phyloP scores from a whole-genome alignment of 2,888 invertebrate genomes.

The Cantharis nigra region DNA sequence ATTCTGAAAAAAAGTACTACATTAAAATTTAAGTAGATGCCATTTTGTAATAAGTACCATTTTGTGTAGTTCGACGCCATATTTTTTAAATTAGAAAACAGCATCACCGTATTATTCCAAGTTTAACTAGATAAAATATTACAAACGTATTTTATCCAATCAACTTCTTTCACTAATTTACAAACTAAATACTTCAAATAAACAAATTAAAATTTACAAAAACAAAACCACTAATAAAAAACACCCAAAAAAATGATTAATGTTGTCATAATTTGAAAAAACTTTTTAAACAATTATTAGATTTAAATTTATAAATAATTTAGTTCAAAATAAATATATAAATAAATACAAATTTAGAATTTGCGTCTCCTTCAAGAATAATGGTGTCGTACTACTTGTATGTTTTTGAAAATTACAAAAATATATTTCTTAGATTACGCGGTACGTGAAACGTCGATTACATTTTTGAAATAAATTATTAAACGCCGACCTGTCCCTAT shows the following conservation, averaged over 20 bases:
- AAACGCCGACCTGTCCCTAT: background rate
- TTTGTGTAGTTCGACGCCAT: slow-evolving; percentile 47
- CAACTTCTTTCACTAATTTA: slow-evolving; percentile 2
- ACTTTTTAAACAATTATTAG: slow-evolving; percentile 42
- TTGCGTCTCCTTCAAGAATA: slow-evolving; percentile 41
- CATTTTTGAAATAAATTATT: background rate
- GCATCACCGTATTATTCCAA: slow-evolving; percentile 38
- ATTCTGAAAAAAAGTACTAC: background rate
- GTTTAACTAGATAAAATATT: background rate
- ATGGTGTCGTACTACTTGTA: slow-evolving; percentile 48
- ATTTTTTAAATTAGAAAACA: slow-evolving; percentile 33
- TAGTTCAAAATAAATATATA: slow-evolving; percentile 41
- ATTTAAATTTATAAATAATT: slow-evolving; percentile 42
- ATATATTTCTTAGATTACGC: background rate
- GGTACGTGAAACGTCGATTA: background rate
- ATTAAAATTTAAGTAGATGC: slow-evolving; percentile 43
- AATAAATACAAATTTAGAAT: slow-evolving; percentile 47
- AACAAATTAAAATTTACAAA: slow-evolving; percentile 39
- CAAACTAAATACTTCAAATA: slow-evolving; percentile 25
- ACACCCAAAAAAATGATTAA: slow-evolving; percentile 46
- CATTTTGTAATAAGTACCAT: slow-evolving; percentile 41
- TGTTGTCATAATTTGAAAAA: slow-evolving; percentile 50
- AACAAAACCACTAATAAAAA: slow-evolving; percentile 44
- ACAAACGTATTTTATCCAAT: background rate
- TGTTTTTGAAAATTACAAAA: background rate